Evolutionary conservation across 2,888 invertebrate genomes (phyloP), one percentile per base, ranked within the genome.

Genomic region (Troglohyphantes excavatus): DNA sequence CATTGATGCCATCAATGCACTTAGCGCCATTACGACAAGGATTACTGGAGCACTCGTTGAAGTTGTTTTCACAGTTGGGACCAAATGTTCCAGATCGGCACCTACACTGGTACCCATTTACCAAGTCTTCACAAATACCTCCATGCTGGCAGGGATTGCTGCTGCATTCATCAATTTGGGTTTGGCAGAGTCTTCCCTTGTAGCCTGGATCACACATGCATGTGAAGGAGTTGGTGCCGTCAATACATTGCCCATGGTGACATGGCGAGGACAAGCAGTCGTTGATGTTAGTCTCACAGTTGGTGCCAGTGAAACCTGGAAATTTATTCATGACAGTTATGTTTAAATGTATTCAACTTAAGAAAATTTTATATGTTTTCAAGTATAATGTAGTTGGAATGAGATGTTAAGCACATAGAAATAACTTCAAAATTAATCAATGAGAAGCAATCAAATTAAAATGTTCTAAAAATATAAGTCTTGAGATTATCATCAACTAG

Each of bases 191-290:
- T 90, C 96, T 95, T 6, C 91, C 91, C 0, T 98, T 98, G 94
- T 97, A 98, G 0, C 99, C 99, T 0, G 97, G 96, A 93, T 97
- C 97, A 92, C 99, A 99, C 92, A 96, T 96, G 94, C 99, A 99
- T 2, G 96, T 96, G 94, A 97, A 98, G 87, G 96, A 96, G 93
- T 98, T 97, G 93, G 98, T 96, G 0, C 97, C 97, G 93, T 98
- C 98, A 92, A 97, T 96, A 93, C 98, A 98, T 92, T 96, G 96
- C 19, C 98, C 98, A 93, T 97, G 91, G 92, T 88, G 97, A 93
- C 99, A 99, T 13, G 91, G 91, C 90, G 96, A 96, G 5, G 97
- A 97, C 91, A 96, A 96, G 93, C 98, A 98, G 93, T 98, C 98
- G 94, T 98, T 97, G 93, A 97, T 97, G 94, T 97, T 97, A 29